Evolutionary conservation across 2,113 vertebrate species (phyloP).

Genomic region (Numida meleagris): DNA sequence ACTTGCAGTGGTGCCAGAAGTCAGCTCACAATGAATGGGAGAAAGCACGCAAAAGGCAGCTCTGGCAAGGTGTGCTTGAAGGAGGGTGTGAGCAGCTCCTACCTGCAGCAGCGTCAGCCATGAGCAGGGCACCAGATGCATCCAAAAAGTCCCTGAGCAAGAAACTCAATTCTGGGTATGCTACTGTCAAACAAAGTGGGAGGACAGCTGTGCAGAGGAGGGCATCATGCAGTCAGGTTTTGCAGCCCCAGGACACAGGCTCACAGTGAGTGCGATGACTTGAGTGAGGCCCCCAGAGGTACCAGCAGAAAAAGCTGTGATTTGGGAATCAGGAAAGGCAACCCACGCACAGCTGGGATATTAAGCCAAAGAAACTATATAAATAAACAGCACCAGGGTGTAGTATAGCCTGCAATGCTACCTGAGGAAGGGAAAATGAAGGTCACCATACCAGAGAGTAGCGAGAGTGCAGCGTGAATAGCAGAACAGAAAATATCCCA

Average conservation of each 20-base stretch:
- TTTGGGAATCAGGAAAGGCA: neutral
- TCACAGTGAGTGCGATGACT: neutral
- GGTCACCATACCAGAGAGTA: neutral
- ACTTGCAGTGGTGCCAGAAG: neutral
- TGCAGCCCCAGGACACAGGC: neutral
- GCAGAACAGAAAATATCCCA: slow-evolving; percentile 47
- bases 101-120: neutral
- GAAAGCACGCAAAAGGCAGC: neutral
- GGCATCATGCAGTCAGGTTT: neutral
- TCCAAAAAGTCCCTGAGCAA: neutral
- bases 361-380: slow-evolving; percentile 22
- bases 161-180: neutral
- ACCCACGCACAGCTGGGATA: neutral
- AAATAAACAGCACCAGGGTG: neutral
- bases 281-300: neutral
- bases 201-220: neutral
- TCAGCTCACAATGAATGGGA: neutral
- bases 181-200: neutral
- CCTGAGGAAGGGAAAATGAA: slow-evolving; percentile 35
- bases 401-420: neutral
- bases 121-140: neutral
- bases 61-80: neutral
- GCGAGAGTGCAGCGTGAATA: neutral
- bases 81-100: neutral
- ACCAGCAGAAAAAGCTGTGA: neutral